phyloP scores from a whole-genome alignment of 2,797 vertebrate species.

The Stomatorhinus walkeri region DNA sequence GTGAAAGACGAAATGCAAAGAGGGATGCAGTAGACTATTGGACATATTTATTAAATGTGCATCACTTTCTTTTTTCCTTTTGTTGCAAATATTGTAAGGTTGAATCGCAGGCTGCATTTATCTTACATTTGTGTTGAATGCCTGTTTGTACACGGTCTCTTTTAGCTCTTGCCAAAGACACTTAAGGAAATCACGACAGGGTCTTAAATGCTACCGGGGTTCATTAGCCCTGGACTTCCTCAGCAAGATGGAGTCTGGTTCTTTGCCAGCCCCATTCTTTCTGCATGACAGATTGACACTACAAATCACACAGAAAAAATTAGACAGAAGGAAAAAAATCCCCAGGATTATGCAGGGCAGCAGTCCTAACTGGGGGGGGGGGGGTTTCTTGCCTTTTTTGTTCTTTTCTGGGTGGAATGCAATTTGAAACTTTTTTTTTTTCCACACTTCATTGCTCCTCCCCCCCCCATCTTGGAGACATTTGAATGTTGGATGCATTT shows the following conservation, averaged over 20 bases:
- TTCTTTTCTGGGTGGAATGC: slow-evolving; percentile 17
- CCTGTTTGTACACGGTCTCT: slow-evolving; percentile 46
- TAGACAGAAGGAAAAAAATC: slow-evolving; percentile 48
- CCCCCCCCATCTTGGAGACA: not conserved
- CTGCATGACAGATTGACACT: slow-evolving; percentile 56
- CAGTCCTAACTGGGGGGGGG: slow-evolving; percentile 43
- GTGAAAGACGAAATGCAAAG: slow-evolving; percentile 16
- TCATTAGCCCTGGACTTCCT: slow-evolving; percentile 63
- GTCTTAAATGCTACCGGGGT: slow-evolving; percentile 54
- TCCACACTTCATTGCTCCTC: not conserved
- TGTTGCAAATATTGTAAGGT: slow-evolving; percentile 33
- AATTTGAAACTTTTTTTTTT: slow-evolving; percentile 5
- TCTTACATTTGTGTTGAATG: slow-evolving; percentile 62
- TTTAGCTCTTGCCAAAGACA: slow-evolving; percentile 59
- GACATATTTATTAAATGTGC: slow-evolving; percentile 17
- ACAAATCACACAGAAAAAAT: slow-evolving; percentile 52
- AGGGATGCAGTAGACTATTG: not conserved
- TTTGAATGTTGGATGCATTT: slow-evolving; percentile 7
- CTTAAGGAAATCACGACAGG: slow-evolving; percentile 59
- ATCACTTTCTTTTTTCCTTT: slow-evolving; percentile 18
- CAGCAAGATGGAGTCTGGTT: slow-evolving; percentile 27
- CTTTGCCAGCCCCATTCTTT: slow-evolving; percentile 41
- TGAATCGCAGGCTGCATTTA: slow-evolving; percentile 37
- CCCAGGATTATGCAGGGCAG: slow-evolving; percentile 49
- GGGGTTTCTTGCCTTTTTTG: slow-evolving; percentile 27